Base-by-base conservation (phyloP, 2,797 vertebrate genomes). In the Mastacembelus armatus region DNA sequence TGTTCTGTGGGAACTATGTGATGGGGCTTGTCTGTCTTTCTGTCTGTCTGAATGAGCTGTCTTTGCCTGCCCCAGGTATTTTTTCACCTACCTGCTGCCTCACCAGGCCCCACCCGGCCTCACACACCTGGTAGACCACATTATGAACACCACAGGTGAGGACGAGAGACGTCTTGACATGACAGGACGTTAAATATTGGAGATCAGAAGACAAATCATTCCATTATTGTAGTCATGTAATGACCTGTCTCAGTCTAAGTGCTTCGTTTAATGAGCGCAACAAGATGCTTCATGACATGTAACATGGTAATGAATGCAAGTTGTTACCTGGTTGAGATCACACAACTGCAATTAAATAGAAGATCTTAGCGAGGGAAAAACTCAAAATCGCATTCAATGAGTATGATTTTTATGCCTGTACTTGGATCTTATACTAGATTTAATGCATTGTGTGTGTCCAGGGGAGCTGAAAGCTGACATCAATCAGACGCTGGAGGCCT, bases 21-120 rank as follows among this genome's bases (percentile, higher is more conserved):
- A 88, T 16, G 27, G 35, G 84, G 68, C 85, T 72, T 85, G 83
- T 74, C 81, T 72, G 36, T 67, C 62, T 79, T 49, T 68, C 63
- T 58, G 27, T 77, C 56, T 62, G 14, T 66, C 74, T 79, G 57
- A 87, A 62, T 70, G 51, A 49, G 36, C 66, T 77, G 52, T 86
- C 54, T 90, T 61, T 83, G 61, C 75, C 8, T 27, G 50, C 91
- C 88, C 26, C 89, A 97, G 96, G 85, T 98, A 95, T 92, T 98
- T 98, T 83, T 97, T 97, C 91, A 97, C 94, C 29, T 98, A 98
- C 87, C 94, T 98, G 78, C 91, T 97, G 84, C 96, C 96, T 70
- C 94, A 98, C 79, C 94, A 95, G 68, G 94, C 96, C 58, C 96
- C 96, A 21, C 74, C 89, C n/a, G 55, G 88, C 72, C 85, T 97